Evolutionary conservation across 2,888 invertebrate species (phyloP).

Genomic region (Cephus sareptanus): DNA sequence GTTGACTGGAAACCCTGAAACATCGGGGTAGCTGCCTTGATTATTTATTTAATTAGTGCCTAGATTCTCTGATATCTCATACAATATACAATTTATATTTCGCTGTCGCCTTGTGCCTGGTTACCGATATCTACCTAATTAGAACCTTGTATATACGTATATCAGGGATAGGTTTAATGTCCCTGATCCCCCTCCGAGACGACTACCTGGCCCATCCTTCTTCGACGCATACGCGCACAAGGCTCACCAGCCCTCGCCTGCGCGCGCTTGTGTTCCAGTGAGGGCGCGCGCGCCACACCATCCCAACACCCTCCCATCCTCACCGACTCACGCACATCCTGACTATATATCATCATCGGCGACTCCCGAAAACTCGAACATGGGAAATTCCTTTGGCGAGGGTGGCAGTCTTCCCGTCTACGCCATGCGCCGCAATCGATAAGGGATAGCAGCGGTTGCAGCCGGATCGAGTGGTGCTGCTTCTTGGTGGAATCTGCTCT

Average conservation of each 20-base stretch:
- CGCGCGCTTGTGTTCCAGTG: neutral
- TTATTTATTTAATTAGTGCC: neutral
- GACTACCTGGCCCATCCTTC: neutral
- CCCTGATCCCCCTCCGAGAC: neutral
- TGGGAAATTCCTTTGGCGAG: constrained; percentile 15
- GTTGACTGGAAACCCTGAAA: neutral
- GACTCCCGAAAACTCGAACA: constrained; percentile 15
- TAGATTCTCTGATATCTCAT: neutral
- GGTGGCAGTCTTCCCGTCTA: constrained; percentile 22
- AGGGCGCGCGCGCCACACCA: neutral
- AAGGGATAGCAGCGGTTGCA: constrained; percentile 22
- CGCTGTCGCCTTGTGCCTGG: neutral
- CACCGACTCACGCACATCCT: neutral
- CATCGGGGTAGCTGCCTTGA: neutral
- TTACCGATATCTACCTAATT: neutral
- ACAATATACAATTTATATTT: neutral
- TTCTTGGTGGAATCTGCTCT: neutral
- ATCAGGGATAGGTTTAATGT: neutral
- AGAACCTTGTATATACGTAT: neutral
- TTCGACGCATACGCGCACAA: neutral
- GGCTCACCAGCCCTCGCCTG: neutral
- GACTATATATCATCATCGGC: neutral
- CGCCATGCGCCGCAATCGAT: constrained; percentile 48
- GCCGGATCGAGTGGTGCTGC: neutral
- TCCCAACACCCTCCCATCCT: neutral